These are phyloP conservation scores for Cryptoprocta ferox DNA, from an alignment of 2,797 vertebrate species.

Conservation along the genomic window DNA sequence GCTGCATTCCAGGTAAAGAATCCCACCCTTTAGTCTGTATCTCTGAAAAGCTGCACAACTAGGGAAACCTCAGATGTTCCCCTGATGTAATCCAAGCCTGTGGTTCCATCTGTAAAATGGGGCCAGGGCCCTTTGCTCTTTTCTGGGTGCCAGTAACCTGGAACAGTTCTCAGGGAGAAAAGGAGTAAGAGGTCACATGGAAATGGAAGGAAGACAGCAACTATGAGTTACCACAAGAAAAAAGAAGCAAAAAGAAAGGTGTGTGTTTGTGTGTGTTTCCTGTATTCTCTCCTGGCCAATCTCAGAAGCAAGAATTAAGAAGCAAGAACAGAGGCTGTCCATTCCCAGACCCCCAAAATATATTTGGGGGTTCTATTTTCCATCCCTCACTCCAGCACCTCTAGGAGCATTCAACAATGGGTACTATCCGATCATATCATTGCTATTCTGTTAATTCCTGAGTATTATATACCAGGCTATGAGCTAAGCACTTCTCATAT, in stretches of 20 bases:
- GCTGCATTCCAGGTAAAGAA: neutral
- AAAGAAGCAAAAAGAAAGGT: neutral
- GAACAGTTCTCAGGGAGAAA: neutral
- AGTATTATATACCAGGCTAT: neutral
- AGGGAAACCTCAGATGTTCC: neutral
- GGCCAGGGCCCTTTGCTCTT: neutral
- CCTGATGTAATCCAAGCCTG: neutral
- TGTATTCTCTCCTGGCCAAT: neutral
- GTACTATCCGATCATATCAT: neutral
- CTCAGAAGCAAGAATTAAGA: neutral
- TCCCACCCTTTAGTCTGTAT: neutral
- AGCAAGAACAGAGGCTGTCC: neutral
- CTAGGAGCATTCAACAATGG: neutral
- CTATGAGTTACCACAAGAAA: neutral
- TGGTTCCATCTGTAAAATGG: neutral
- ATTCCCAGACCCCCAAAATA: neutral
- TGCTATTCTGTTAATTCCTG: neutral
- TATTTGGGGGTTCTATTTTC: neutral
- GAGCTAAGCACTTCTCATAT: neutral
- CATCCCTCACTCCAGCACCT: neutral
- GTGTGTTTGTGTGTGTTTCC: neutral
- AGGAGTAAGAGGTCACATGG: neutral
- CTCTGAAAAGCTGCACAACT: neutral
- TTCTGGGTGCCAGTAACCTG: neutral
- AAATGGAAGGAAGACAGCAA: neutral